Base-by-base conservation (phyloP, 2,797 vertebrate genomes). In the Pempheris klunzingeri region DNA sequence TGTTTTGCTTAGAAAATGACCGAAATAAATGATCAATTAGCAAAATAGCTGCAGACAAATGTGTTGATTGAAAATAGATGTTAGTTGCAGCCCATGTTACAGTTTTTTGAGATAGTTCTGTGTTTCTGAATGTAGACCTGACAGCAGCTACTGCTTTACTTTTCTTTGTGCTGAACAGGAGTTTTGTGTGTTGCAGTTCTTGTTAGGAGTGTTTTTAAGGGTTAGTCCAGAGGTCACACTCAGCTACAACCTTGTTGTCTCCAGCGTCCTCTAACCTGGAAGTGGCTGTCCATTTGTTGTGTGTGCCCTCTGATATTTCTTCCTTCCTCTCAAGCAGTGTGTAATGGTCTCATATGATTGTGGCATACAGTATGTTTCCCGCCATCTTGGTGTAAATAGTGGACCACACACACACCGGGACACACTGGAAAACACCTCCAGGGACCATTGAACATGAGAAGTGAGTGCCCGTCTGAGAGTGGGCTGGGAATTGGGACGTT, bases 401-500 rank as follows among this genome's bases (percentile, higher is more conserved):
- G 75, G 83, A 85, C 81, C 72, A 70, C 75, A 62, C 62, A 43
- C 67, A 71, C 44, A 62, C 46, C 44, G 18, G 81, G 0, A 38
- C 32, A 60, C 46, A 41, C 22, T 41, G 68, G 59, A 57, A 30
- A 63, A 46, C 38, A 60, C 69, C 90, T 80, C 88, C 36, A 44
- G 87, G 88, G 88, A 90, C 63, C 44, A 24, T 0, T 71, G 89
- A 85, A 75, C 78, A 82, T 59, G 65, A 87, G 77, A 81, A 78
- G 71, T 72, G 71, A 39, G 69, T 6, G 44, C 17, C 70, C 66
- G 70, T 69, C 65, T 73, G 78, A 43, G 87, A 92, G 86, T 90
- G 84, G 73, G 80, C 57, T 43, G 91, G 86, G 88, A 92, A 87
- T 90, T 90, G 88, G 87, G 92, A 87, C 83, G 88, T 84, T 79